Conservation (phyloP, 2,797 vertebrate species). For the Erethizon dorsatum region DNA sequence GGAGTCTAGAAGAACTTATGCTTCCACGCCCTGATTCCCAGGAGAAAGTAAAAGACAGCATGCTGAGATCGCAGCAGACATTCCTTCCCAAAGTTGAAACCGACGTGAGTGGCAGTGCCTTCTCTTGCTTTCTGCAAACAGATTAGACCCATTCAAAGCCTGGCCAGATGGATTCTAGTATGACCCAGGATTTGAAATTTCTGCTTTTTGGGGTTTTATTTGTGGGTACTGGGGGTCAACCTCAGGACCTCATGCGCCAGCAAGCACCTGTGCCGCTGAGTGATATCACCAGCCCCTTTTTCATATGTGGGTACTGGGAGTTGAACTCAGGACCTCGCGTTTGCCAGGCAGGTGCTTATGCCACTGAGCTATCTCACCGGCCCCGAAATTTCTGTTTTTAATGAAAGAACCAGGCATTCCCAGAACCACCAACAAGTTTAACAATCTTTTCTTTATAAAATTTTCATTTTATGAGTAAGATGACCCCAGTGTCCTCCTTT, state of each 20-base stretch:
- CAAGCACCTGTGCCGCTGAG: too few relatives aligned
- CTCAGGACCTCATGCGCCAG: too few relatives aligned
- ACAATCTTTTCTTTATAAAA: not conserved
- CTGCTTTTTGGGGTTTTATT: too few relatives aligned
- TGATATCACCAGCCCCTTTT: too few relatives aligned
- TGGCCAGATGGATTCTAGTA: not conserved
- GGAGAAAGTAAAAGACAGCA: not conserved
- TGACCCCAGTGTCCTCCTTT: not conserved
- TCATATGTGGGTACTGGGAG: too few relatives aligned
- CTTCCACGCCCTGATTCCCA: not conserved
- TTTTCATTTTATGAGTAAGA: constrained; percentile 55
- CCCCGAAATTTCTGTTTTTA: not conserved
- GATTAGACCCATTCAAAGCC: not conserved
- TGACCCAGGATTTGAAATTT: not conserved
- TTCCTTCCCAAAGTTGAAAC: not conserved
- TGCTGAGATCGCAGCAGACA: not conserved
- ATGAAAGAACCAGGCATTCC: not conserved
- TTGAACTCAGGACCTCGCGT: too few relatives aligned
- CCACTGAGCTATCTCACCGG: too few relatives aligned
- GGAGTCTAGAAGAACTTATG: not conserved
- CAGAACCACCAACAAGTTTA: not conserved
- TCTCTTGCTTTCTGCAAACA: not conserved
- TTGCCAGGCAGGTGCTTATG: too few relatives aligned
- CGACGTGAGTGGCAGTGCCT: not conserved
- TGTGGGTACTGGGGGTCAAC: too few relatives aligned